phyloP scores from a whole-genome alignment of 2,888 invertebrate species.

The Bedellia somnulentella region DNA sequence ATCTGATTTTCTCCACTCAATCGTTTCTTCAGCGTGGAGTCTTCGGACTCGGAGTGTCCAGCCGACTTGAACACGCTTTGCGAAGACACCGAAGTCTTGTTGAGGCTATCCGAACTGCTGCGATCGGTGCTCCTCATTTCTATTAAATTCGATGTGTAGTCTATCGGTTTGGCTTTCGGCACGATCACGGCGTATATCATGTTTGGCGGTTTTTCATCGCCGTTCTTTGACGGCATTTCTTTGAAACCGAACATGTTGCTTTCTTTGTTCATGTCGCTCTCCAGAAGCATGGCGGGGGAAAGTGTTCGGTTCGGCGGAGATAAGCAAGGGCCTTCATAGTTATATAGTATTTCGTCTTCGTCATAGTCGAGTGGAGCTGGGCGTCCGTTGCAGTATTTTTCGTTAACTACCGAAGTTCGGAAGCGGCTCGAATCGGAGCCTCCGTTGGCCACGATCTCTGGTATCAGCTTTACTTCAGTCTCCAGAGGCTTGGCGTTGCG shows the following conservation, averaged over 20 bases:
- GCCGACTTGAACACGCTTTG: constrained; percentile 34
- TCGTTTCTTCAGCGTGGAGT: constrained; percentile 43
- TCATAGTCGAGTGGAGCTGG: constrained; percentile 32
- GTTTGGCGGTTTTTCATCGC: constrained; percentile 22
- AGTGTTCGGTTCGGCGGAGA: constrained; percentile 50
- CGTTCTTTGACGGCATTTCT: constrained; percentile 29
- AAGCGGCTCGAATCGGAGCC: constrained; percentile 15
- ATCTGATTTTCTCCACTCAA: constrained; percentile 50
- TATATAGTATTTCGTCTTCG: constrained; percentile 22
- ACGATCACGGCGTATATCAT: constrained; percentile 55
- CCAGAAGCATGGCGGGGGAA: constrained; percentile 45
- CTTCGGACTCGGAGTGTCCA: constrained; percentile 40
- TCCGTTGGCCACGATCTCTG: constrained; percentile 18
- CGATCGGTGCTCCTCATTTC: constrained; percentile 27
- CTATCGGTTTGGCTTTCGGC: constrained; percentile 33
- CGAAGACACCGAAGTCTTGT: constrained; percentile 29
- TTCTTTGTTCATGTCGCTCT: constrained; percentile 26
- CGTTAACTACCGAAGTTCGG: constrained; percentile 27
- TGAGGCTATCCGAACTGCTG: constrained; percentile 34
- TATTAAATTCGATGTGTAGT: constrained; percentile 14
- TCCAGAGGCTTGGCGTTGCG: constrained; percentile 32
- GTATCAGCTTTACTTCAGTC: constrained; percentile 59
- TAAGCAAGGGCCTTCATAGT: constrained; percentile 39
- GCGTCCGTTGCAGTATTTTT: constrained; percentile 27
- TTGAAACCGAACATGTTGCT: constrained; percentile 50